phyloP scores from a whole-genome alignment of 2,113 vertebrate genomes.

The Genyomyrus donnyi region DNA sequence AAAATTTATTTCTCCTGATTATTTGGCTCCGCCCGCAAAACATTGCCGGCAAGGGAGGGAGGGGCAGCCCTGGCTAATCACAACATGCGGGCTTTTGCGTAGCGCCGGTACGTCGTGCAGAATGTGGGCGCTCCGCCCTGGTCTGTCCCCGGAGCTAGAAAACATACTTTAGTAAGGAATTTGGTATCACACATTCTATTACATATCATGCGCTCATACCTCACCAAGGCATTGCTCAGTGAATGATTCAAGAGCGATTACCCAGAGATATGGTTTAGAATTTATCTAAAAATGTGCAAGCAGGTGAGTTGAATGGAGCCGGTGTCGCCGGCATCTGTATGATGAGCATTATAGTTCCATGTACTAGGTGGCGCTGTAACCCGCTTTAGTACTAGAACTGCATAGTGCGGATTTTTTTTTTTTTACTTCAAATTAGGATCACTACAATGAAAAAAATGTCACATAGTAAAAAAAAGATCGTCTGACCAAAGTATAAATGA shows the following conservation, averaged over 20 bases:
- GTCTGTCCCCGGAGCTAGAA: not conserved
- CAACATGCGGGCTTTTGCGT: conserved; percentile 10
- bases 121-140: not conserved
- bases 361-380: conserved; percentile 16
- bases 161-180: not conserved
- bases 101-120: not conserved
- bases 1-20: conserved; percentile 51
- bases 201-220: not conserved
- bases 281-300: not conserved
- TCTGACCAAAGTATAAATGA: not conserved
- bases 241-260: not conserved
- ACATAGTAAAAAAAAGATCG: not conserved
- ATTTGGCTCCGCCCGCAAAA: conserved; percentile 47
- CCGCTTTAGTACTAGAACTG: not conserved
- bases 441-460: not conserved
- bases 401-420: not conserved
- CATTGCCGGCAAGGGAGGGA: conserved; percentile 34
- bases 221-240: not conserved
- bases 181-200: not conserved
- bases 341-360: too few relatives aligned
- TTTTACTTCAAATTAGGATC: not conserved
- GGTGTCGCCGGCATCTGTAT: not conserved
- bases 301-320: not conserved
- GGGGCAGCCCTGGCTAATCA: conserved; percentile 42
- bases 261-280: not conserved